Evolutionary conservation across 53 echinoderm and acorn worm species (phyloP), one percentile per base, ranked within the genome.

Genomic region (Stichopus horrens): DNA sequence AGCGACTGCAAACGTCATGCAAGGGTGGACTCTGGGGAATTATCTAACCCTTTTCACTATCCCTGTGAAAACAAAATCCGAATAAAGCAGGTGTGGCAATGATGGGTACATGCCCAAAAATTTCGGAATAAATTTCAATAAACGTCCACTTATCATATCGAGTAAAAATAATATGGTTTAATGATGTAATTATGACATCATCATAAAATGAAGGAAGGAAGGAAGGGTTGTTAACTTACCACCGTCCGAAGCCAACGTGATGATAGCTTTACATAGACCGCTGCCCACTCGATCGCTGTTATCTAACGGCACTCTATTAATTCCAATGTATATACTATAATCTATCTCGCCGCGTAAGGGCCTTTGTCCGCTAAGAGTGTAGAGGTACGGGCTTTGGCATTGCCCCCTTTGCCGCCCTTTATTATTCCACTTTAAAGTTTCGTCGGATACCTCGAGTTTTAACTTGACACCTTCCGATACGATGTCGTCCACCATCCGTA

Each of bases 401-500:
- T 89, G 80, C 5, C 94, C 96, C 9, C 92, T 93, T 16, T 84
- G 66, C 8, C 88, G 75, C 13, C 88, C 93, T 52, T 93, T 91
- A 58, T 96, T 99, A 83, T 96, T 94, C 99, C 99, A 99, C 75
- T 92, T 80, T 18, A 99, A 73, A 23, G 90, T 76, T 86, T 96
- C 96, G 65, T 99, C 93, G 4, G 94, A 90, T 20, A 99, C 92
- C 83, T 99, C 96, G 5, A 99, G 51, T 20, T 90, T 93, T 63
- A 99, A 87, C 52, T 91, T 90, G 7, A 91, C 87, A 18, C 96
- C 96, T 16, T 86, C 83, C 4, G 91, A 73, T 11, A 96, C 94
- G 14, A 99, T 86, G 71, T 99, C 96, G 76, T 99, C 99, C 21
- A 99, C 92, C 5, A 99, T 90, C 77, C 92, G 89, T 51, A 99